Percentiles rank a stretch among this genome's conserved stretches.
phyloP scores from a whole-genome alignment of 1,140 invertebrate species.

The Orchesella cincta region DNA sequence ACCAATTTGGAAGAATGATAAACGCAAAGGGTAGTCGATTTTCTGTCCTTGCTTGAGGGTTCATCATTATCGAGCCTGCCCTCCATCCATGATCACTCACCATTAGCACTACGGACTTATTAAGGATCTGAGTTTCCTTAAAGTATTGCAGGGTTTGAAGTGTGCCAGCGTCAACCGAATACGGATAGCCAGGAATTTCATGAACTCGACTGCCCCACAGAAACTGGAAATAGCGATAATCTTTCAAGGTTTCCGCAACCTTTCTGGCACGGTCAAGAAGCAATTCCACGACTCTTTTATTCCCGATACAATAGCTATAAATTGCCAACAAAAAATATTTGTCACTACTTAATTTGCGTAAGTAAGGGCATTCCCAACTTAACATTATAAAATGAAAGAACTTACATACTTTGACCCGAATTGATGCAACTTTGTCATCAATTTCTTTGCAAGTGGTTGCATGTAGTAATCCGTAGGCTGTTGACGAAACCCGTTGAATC shows the following conservation, averaged over 20 bases:
- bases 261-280: background rate
- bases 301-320: background rate
- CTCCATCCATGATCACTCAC: constrained; percentile 91
- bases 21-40: constrained; percentile 44
- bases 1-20: constrained; percentile 53
- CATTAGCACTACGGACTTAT: constrained; percentile 69
- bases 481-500: constrained; percentile 55
- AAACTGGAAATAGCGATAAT: constrained; percentile 16
- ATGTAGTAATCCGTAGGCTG: constrained; percentile 58
- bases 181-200: background rate
- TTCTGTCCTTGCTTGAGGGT: constrained; percentile 43
- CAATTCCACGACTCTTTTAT: background rate
- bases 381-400: background rate
- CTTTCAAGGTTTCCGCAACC: background rate
- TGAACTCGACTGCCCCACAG: background rate
- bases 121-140: constrained; percentile 52
- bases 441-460: background rate
- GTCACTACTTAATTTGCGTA: background rate
- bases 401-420: background rate
- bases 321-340: background rate
- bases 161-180: constrained; percentile 63
- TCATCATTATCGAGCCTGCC: constrained; percentile 70
- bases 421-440: too few species aligned
- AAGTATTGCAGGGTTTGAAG: constrained; percentile 53
- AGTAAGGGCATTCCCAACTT: background rate